A percentile compares a stretch with the other conserved stretches of the same genome.
These are phyloP conservation scores for Neolamprologus caudopunctatus DNA, from an alignment of 2,113 vertebrate species.

Conservation along the genomic window DNA sequence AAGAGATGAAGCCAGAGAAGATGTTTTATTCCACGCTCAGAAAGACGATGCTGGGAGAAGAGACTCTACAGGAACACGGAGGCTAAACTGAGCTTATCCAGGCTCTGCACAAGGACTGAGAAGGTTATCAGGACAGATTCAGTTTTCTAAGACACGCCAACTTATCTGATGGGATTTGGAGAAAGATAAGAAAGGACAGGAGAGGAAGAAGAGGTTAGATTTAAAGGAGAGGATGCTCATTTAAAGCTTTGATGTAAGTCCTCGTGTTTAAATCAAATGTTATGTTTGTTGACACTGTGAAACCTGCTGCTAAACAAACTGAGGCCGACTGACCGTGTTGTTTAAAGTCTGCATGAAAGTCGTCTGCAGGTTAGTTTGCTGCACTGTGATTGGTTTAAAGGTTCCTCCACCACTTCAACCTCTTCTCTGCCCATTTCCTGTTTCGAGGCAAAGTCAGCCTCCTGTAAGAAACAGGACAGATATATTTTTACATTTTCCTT, in stretches of 20 bases:
- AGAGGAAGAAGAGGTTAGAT: background rate
- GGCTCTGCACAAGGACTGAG: background rate
- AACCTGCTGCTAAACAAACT: background rate
- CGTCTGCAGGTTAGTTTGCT: background rate
- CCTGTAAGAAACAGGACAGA: background rate
- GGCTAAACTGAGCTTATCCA: background rate
- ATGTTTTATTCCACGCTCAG: background rate
- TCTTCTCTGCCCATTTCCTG: background rate
- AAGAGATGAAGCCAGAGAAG: accelerated
- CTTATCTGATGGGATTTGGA: accelerated
- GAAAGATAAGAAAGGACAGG: background rate
- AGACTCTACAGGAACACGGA: accelerated
- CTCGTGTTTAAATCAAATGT: background rate
- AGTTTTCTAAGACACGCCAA: accelerated
- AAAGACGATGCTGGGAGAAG: background rate
- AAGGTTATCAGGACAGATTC: background rate
- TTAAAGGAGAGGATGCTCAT: background rate
- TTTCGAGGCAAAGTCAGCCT: accelerated
- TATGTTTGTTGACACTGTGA: accelerated
- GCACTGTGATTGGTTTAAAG: background rate
- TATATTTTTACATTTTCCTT: background rate
- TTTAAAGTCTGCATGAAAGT: background rate
- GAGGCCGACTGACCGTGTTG: accelerated
- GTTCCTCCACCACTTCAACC: accelerated
- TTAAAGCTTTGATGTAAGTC: accelerated